Base-by-base conservation (phyloP, 1,140 invertebrate genomes). In the Holotrichia oblita region DNA sequence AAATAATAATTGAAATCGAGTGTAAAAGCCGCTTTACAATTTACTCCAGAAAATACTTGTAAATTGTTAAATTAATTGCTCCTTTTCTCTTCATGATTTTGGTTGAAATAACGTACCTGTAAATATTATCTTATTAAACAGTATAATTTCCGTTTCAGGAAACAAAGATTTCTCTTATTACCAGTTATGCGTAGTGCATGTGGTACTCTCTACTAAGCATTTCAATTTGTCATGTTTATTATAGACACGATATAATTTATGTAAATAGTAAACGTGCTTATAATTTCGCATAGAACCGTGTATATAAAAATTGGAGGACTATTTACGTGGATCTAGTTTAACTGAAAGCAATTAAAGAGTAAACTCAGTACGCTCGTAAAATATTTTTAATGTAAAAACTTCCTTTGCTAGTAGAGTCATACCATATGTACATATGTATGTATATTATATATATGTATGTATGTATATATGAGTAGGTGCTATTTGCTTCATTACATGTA, bases 221-320 rank as follows among this genome's bases (percentile, higher is more conserved):
- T 69, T 27, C 61, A 69, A 69, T 69, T 69, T 69, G 61, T 69
- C 61, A 69, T 69, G 61, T 69, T 69, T 69, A 69, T 69, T 69
- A 69, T 12, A 22, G n/a, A 4, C 22, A 69, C 20, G 61, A 69
- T 34, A 69, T 69, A 69, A 69, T 69, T 69, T 69, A 69, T 69
- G 61, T 69, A 69, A 27, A 69, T 34, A 69, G 61, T 55, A 55
- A 17, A 55, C 61, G 61, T 20, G 61, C 22, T 69, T 69, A 34
- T 69, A 34, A 69, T 69, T 69, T 69, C 20, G 22, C 27, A 14
- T 69, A 69, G 20, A 10, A 48, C 10, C n/a, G n/a, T n/a, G n/a
- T n/a, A n/a, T n/a, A 64, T 9, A 69, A 34, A 69, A 69, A 22
- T 27, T 10, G 22, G 8, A 24, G 22, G 22, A 22, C 61, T 69